A percentile compares a stretch with the other conserved stretches of the same genome.
phyloP scores from a whole-genome alignment of 2,888 invertebrate genomes.

The Liopterus haemorrhoidalis region DNA sequence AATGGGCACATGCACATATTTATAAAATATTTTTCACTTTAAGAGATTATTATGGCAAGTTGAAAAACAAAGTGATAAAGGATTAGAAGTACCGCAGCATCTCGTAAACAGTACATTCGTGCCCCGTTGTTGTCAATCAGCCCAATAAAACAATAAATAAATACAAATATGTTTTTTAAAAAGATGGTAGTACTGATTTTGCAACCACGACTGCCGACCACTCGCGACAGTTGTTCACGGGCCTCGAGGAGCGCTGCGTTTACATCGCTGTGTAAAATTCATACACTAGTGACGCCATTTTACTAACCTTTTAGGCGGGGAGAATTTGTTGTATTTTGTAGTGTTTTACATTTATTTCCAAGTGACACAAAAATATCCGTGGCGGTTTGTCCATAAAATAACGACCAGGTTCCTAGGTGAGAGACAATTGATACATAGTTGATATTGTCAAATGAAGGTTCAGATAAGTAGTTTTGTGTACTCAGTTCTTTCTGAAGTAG shows the following conservation, averaged over 20 bases:
- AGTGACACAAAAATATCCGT: slow-evolving; percentile 13
- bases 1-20: too few species aligned
- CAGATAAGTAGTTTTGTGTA: slow-evolving; percentile 13
- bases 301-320: slow-evolving; percentile 46
- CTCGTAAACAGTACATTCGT: too few species aligned
- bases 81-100: too few species aligned
- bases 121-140: too few species aligned
- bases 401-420: slow-evolving; percentile 17
- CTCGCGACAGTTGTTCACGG: slow-evolving; percentile 19
- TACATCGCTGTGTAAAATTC: slow-evolving; percentile 15
- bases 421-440: background rate
- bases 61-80: too few species aligned
- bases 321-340: slow-evolving; percentile 28
- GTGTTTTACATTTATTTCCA: slow-evolving; percentile 9
- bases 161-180: background rate
- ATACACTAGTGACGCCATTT: slow-evolving; percentile 42
- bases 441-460: slow-evolving; percentile 8
- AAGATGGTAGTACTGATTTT: slow-evolving; percentile 18
- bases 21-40: too few species aligned
- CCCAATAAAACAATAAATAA: background rate
- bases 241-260: slow-evolving; percentile 17
- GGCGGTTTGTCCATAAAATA: slow-evolving; percentile 9
- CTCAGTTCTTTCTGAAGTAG: slow-evolving; percentile 13
- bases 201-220: slow-evolving; percentile 17
- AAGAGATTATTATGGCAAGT: too few species aligned